Evolutionary conservation across 2,888 invertebrate species (phyloP).

Genomic region (Heliconius ethilla): DNA sequence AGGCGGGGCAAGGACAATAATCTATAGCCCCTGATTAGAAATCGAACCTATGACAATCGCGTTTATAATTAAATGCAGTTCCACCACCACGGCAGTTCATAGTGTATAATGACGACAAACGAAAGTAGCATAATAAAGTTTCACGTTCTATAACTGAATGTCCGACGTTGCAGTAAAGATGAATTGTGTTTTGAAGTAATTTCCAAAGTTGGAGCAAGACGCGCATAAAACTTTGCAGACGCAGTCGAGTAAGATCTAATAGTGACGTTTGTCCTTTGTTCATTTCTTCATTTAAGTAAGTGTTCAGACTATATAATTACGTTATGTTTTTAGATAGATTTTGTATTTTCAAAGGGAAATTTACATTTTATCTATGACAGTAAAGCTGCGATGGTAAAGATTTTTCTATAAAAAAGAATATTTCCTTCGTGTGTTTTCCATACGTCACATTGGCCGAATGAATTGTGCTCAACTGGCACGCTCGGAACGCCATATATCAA

Average conservation of each 20-base stretch:
- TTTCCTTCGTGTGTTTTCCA: too few species aligned
- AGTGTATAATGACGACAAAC: neutral
- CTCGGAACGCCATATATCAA: too few species aligned
- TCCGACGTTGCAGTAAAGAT: slow-evolving; percentile 23
- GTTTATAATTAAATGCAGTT: neutral
- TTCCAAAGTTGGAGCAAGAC: slow-evolving; percentile 14
- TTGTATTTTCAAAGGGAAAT: neutral
- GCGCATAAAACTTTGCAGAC: slow-evolving; percentile 25
- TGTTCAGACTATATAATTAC: neutral
- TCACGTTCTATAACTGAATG: slow-evolving; percentile 6
- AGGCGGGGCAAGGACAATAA: neutral
- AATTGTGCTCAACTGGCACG: too few species aligned
- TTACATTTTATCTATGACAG: neutral
- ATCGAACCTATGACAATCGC: neutral
- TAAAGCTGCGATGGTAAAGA: neutral
- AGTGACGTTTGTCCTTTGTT: slow-evolving; percentile 16
- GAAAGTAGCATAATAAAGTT: slow-evolving; percentile 4
- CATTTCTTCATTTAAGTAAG: slow-evolving; percentile 14
- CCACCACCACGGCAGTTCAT: neutral
- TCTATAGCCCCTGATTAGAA: neutral
- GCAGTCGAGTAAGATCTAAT: slow-evolving; percentile 12
- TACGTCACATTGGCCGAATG: too few species aligned
- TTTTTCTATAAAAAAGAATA: neutral
- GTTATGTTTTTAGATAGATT: neutral
- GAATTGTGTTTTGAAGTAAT: slow-evolving; percentile 26